Evolutionary conservation across 2,113 vertebrate species (phyloP).

Genomic region (Brachyhypopomus occidentalis): DNA sequence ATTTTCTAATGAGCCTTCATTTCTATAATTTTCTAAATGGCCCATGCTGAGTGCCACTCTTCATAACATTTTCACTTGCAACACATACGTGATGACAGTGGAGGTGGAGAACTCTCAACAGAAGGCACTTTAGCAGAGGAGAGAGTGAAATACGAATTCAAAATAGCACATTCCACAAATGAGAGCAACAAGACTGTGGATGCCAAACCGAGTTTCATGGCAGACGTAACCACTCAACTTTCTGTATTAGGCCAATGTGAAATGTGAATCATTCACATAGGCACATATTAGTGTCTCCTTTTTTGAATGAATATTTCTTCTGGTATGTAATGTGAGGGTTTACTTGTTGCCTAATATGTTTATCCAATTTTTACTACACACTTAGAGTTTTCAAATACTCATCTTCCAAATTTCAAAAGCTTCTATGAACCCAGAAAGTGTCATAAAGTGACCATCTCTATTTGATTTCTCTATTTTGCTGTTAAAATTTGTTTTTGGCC

Average conservation of each 20-base stretch:
- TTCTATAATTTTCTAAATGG: constrained; percentile 56
- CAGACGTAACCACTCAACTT: neutral
- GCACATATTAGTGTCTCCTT: neutral
- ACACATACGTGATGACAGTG: constrained; percentile 57
- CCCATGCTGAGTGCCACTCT: constrained; percentile 63
- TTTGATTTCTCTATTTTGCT: constrained; percentile 6
- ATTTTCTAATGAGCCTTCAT: constrained; percentile 62
- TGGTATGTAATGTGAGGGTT: too few species aligned
- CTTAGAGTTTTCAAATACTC: neutral
- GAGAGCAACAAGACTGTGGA: neutral
- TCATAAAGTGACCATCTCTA: constrained; percentile 12
- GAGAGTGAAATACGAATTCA: constrained; percentile 45
- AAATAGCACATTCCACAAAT: constrained; percentile 28
- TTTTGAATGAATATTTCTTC: neutral
- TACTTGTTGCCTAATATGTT: too few species aligned
- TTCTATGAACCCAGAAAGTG: neutral
- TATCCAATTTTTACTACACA: neutral
- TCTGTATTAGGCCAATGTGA: constrained; percentile 3
- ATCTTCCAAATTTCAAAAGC: neutral
- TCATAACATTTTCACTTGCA: constrained; percentile 58
- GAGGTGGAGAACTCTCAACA: constrained; percentile 64
- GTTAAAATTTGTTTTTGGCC: constrained; percentile 7
- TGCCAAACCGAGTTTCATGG: neutral
- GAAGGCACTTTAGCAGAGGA: constrained; percentile 49
- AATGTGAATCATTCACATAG: neutral